Base-by-base conservation (phyloP, 2,888 invertebrate species). In the Chrysolina haemoptera region DNA sequence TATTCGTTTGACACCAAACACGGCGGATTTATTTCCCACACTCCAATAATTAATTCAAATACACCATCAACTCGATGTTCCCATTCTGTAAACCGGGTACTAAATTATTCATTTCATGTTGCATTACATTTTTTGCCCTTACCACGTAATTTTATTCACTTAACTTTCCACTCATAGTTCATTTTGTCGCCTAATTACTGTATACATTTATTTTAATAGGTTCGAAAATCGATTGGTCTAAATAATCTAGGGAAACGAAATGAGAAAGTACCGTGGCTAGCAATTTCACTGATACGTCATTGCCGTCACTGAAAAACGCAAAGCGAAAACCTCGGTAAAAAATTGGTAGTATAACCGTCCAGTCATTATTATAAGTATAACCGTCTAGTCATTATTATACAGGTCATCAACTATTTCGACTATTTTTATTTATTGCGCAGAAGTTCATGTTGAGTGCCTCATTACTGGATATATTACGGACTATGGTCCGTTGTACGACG, bases 91-190 rank as follows among this genome's bases (percentile, higher is more conserved):
- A 16, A 53, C 53, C 53, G 53, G 53, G 53, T 53, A 22, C 53
- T 53, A 53, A 5, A 53, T 53, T 53, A 53, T 53, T 53, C 53
- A 53, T 53, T 14, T 53, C 53, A 53, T 20, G 53, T 12, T 20
- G 4, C 20, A 53, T 20, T 53, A 10, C 3, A 20, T 20, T 20
- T 5, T 20, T 18, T 53, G 53, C 53, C 53, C 14, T 53, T 22
- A 53, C 53, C 11, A 18, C 18, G 53, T 53, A 53, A 18, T 53
- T 53, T 9, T 20, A 20, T 53, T 53, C 53, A 11, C 11, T 53
- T 53, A 20, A 53, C 53, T 53, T 53, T 53, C 53, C 53, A 53
- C 18, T 53, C 8, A 53, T 53, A 18, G 50, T 53, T 53, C 50
- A 53, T 53, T 53, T 53, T 2, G 9, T 11, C 20, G 20, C 18